These are phyloP conservation scores for Tuberolachnus salignus DNA, from an alignment of 2,888 invertebrate species.

Conservation along the genomic window DNA sequence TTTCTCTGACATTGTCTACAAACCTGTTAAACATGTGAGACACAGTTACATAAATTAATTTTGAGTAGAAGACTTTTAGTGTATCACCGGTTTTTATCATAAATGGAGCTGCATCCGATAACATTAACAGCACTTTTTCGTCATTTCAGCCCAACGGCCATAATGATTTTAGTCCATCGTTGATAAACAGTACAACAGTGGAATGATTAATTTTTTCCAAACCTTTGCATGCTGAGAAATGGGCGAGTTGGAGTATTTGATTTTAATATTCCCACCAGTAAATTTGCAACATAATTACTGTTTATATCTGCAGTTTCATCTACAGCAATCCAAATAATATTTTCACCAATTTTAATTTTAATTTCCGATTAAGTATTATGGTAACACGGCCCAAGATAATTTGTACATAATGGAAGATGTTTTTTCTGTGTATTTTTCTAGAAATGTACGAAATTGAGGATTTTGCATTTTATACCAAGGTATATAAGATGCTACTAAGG, in stretches of 20 bases:
- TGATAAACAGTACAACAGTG: slow-evolving; percentile 5
- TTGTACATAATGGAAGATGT: background rate
- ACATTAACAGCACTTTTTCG: slow-evolving; percentile 20
- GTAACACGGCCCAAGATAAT: background rate
- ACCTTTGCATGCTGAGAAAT: slow-evolving; percentile 3
- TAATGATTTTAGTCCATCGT: slow-evolving; percentile 15
- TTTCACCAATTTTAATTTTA: background rate
- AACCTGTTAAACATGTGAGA: background rate
- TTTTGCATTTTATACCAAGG: slow-evolving; percentile 14
- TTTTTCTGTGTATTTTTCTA: background rate
- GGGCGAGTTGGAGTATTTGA: background rate
- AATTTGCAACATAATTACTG: slow-evolving; percentile 2
- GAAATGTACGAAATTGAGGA: slow-evolving; percentile 16
- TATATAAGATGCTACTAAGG: slow-evolving; percentile 3
- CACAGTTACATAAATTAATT: slow-evolving; percentile 13
- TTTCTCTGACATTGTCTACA: slow-evolving; percentile 5
- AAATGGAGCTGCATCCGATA: slow-evolving; percentile 15
- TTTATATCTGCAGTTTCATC: slow-evolving; percentile 4
- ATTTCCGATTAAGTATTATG: background rate
- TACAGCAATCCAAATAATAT: background rate
- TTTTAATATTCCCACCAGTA: slow-evolving; percentile 4
- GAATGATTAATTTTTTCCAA: slow-evolving; percentile 33
- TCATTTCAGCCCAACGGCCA: slow-evolving; percentile 24
- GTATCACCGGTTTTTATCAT: slow-evolving; percentile 24
- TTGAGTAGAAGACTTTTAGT: slow-evolving; percentile 13